Percentiles rank a stretch among this genome's conserved stretches.
Conservation (phyloP, 1,140 invertebrate genomes). For the Rhopalosiphum maidis region DNA sequence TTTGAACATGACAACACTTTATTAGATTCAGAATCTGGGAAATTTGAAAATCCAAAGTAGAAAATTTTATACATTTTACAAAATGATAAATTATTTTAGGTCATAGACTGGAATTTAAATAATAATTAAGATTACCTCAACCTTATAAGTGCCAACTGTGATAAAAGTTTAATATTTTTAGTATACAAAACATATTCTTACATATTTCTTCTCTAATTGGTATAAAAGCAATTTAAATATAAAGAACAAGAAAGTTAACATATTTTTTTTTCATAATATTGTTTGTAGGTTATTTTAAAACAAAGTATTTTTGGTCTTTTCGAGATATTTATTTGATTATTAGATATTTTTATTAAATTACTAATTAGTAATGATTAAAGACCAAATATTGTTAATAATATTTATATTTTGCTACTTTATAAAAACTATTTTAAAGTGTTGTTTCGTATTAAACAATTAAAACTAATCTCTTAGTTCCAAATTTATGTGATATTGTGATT, state of each 20-base stretch:
- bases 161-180: background rate
- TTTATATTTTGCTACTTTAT: background rate
- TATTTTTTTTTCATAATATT: background rate
- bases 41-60: conserved; percentile 52
- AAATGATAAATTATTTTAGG: background rate
- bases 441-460: no score
- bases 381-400: no score
- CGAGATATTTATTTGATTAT: background rate
- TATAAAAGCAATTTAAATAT: background rate
- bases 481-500: no score
- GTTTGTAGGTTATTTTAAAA: background rate
- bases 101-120: background rate
- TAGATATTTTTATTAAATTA: background rate
- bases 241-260: background rate
- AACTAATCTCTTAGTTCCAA: no score
- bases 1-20: conserved; percentile 18
- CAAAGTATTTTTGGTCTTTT: background rate
- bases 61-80: background rate
- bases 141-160: background rate
- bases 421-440: background rate
- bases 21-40: background rate
- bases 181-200: background rate
- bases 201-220: background rate
- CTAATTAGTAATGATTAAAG: background rate
- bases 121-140: background rate